A percentile compares a stretch with the other conserved stretches of the same genome.
These are phyloP conservation scores for Cyphomyrus plagiostoma DNA, from an alignment of 2,113 vertebrate species.

Conservation along the genomic window DNA sequence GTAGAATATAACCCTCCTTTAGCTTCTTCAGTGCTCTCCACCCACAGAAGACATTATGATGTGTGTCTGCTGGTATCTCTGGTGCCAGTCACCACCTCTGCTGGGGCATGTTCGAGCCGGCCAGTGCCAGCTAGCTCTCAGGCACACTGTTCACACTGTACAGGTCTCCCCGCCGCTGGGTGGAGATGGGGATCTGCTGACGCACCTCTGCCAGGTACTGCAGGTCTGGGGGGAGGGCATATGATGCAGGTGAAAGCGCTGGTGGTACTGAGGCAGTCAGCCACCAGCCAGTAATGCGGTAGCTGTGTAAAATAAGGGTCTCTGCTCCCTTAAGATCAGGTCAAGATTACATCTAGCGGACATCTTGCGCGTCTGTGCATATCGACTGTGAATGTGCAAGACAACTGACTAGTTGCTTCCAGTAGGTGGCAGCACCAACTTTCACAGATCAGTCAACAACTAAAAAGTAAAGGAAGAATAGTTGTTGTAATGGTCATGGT, in stretches of 20 bases:
- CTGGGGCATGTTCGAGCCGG: background rate
- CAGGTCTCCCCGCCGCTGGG: conserved; percentile 79
- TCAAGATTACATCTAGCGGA: background rate
- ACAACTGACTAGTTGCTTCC: no score
- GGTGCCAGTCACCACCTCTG: no score
- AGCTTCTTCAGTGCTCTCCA: background rate
- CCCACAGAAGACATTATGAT: background rate
- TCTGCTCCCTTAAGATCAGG: background rate
- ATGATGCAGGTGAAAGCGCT: background rate
- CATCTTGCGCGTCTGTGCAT: no score
- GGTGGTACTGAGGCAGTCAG: background rate
- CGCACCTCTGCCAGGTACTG: conserved; percentile 81
- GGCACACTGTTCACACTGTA: conserved; percentile 59
- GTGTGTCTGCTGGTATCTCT: background rate
- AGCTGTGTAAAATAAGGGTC: background rate
- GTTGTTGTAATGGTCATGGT: no score
- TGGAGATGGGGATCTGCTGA: conserved; percentile 82
- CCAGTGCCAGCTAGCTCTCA: conserved; percentile 26
- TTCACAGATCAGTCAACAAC: no score
- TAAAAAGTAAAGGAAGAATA: no score
- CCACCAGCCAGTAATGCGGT: background rate
- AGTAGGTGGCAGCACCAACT: no score
- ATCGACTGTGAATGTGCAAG: no score
- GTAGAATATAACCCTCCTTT: background rate
- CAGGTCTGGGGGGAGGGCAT: conserved; percentile 67